Evolutionary conservation across 2,797 vertebrate species (phyloP).

Genomic region (Labeo calbasu): DNA sequence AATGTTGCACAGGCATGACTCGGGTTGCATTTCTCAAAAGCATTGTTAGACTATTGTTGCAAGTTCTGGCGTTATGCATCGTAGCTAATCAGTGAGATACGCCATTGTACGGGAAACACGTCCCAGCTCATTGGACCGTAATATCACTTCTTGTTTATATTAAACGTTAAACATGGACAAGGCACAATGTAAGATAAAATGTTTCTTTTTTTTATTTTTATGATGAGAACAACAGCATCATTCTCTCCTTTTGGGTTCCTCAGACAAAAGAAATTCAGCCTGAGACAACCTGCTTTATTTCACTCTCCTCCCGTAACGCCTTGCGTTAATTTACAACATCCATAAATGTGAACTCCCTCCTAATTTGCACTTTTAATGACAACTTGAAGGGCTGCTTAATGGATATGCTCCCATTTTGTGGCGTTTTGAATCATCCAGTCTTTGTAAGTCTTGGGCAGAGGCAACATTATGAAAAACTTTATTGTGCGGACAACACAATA

Average conservation of each 20-base stretch:
- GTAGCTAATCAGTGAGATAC: not conserved
- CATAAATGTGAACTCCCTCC: constrained; percentile 61
- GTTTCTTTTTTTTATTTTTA: not conserved
- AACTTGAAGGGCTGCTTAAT: constrained; percentile 56
- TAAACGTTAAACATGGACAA: not conserved
- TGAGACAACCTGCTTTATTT: constrained; percentile 16
- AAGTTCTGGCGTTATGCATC: not conserved
- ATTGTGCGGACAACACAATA: constrained; percentile 8
- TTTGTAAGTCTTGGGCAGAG: constrained; percentile 52
- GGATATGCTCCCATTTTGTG: constrained; percentile 55
- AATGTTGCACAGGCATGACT: not conserved
- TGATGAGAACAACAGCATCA: not conserved
- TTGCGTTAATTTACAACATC: constrained; percentile 56
- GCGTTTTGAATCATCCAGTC: constrained; percentile 50
- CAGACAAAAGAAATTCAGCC: not conserved
- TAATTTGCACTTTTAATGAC: constrained; percentile 60
- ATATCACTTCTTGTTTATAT: not conserved
- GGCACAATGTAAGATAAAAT: not conserved
- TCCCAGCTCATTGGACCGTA: not conserved
- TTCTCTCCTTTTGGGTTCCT: not conserved
- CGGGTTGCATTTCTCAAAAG: not conserved
- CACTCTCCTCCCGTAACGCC: constrained; percentile 40
- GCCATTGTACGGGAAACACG: not conserved
- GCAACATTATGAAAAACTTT: constrained; percentile 39
- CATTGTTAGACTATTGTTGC: not conserved